These are phyloP conservation scores for Gryllus bimaculatus DNA, from an alignment of 1,140 invertebrate species.

Conservation along the genomic window DNA sequence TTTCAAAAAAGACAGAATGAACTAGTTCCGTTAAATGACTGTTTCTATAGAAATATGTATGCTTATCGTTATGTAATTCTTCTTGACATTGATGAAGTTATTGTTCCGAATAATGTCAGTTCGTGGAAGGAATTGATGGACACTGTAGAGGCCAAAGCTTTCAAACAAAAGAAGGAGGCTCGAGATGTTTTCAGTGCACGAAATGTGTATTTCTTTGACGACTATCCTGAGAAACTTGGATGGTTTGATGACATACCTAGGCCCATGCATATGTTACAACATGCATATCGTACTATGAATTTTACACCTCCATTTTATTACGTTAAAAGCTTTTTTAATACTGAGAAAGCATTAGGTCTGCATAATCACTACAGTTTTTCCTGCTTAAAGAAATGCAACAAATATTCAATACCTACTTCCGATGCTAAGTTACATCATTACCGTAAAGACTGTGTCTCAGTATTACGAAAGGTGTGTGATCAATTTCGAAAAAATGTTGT, in stretches of 20 bases:
- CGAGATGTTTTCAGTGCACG: slow-evolving; percentile 19
- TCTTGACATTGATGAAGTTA: not conserved
- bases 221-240: slow-evolving; percentile 28
- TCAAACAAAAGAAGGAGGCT: slow-evolving; percentile 15
- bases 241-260: slow-evolving; percentile 30
- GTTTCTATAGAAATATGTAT: slow-evolving; percentile 42
- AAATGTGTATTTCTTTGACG: slow-evolving; percentile 48
- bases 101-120: not conserved
- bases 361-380: slow-evolving; percentile 42
- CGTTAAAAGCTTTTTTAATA: slow-evolving; percentile 42
- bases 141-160: slow-evolving; percentile 25
- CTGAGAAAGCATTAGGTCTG: slow-evolving; percentile 35
- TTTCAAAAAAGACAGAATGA: slow-evolving; percentile 35
- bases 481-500: slow-evolving; percentile 34
- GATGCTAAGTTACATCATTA: slow-evolving; percentile 45
- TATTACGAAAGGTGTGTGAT: slow-evolving; percentile 27
- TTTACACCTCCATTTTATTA: slow-evolving; percentile 37
- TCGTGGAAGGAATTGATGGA: slow-evolving; percentile 38
- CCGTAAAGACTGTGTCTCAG: slow-evolving; percentile 36
- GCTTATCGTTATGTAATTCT: not conserved
- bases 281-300: slow-evolving; percentile 36
- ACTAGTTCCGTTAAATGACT: slow-evolving; percentile 63
- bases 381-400: slow-evolving; percentile 33
- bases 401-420: slow-evolving; percentile 33
- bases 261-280: slow-evolving; percentile 40